Percentiles rank a stretch among this genome's conserved stretches.
phyloP scores from a whole-genome alignment of 1,140 invertebrate genomes.

The Lethocerus indicus region DNA sequence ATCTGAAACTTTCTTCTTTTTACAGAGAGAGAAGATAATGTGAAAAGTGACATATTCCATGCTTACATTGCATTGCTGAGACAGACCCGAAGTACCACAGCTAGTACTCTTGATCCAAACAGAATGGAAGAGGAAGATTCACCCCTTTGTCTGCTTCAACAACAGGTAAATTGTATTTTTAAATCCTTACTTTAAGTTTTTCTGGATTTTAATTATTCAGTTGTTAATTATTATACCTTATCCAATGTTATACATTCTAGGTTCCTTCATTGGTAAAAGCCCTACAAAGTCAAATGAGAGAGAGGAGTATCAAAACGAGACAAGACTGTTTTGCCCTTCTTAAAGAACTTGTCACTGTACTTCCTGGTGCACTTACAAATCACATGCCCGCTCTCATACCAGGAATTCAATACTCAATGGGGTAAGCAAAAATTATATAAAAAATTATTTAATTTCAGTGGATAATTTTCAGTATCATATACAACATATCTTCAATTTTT shows the following conservation, averaged over 20 bases:
- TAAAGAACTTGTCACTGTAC: constrained; percentile 73
- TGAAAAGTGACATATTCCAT: constrained; percentile 94
- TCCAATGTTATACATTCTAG: constrained; percentile 20
- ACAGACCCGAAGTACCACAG: constrained; percentile 61
- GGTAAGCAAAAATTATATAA: constrained; percentile 25
- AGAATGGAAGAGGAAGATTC: constrained; percentile 54
- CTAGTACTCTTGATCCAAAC: constrained; percentile 44
- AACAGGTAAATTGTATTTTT: constrained; percentile 17
- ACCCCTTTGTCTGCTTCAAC: constrained; percentile 21
- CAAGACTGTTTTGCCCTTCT: constrained; percentile 83
- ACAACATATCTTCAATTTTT: too few relatives aligned
- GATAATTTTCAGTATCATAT: not conserved
- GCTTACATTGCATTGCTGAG: constrained; percentile 86
- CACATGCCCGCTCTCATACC: constrained; percentile 74
- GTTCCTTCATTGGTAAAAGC: constrained; percentile 69
- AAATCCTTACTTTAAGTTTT: too few relatives aligned
- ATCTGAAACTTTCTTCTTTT: constrained; percentile 17
- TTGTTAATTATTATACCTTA: too few relatives aligned
- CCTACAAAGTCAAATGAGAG: constrained; percentile 77
- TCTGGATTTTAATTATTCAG: too few relatives aligned
- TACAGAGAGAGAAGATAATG: constrained; percentile 93
- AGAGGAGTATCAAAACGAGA: constrained; percentile 84
- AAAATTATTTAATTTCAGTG: constrained; percentile 2
- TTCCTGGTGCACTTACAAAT: constrained; percentile 73
- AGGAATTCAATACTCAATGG: constrained; percentile 79